Evolutionary conservation across 2,888 invertebrate genomes (phyloP), one percentile per base, ranked within the genome.

Genomic region (Euzophera pinguis): DNA sequence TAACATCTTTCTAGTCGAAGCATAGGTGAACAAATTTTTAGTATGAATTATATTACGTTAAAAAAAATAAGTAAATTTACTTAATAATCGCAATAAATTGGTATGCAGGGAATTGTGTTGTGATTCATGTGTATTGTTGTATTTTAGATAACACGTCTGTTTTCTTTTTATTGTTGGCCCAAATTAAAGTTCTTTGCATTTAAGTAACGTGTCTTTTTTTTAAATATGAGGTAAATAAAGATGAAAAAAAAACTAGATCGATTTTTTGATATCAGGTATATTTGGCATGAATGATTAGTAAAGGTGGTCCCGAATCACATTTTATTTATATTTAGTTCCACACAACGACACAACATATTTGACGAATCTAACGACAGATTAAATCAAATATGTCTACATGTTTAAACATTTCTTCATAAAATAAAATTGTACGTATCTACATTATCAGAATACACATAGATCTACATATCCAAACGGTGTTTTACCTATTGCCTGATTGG

Each of bases 301-400:
- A 75, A 65, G 65, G 69, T 81, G 78, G 80, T 75, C 75, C 78
- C 78, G 22, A 71, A 73, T 67, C 67, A 73, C 67, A 65, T 22
- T 22, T 22, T 3, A 22, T 22, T 22, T 22, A 5, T 2, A 3
- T 22, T 22, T 22, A 2, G 5, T 22, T 22, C 22, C 22, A 22
- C 22, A 22, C 22, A 22, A 22, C 3, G 5, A 22, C 22, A 22
- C 22, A 22, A 22, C 3, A 22, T 22, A 22, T 22, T 2, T 3
- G 22, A 22, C 22, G 22, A 22, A 22, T 22, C 22, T 22, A n/a
- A n/a, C n/a, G n/a, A n/a, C n/a, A n/a, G n/a, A n/a, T n/a, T n/a
- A n/a, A n/a, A n/a, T n/a, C n/a, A n/a, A n/a, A n/a, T n/a, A n/a
- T n/a, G n/a, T n/a, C n/a, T n/a, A n/a, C n/a, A n/a, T n/a, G n/a